A percentile compares a stretch with the other conserved stretches of the same genome.
Conservation (phyloP, 2,888 invertebrate species). For the Caenorhabditis angaria region DNA sequence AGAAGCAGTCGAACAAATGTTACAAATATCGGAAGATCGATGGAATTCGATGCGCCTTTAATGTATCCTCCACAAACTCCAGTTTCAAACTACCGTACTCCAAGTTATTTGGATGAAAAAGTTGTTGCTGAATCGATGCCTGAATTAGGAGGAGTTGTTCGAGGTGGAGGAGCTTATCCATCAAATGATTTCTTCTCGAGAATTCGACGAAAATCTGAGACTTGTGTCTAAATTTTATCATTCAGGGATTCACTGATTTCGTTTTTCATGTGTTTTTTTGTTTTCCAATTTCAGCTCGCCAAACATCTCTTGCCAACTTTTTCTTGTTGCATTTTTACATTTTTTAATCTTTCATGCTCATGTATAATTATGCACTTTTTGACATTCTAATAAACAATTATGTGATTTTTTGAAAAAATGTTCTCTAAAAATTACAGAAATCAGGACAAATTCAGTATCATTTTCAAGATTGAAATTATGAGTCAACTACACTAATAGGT, state of each 20-base stretch:
- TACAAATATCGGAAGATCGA: slow-evolving; percentile 70
- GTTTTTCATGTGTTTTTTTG: not conserved
- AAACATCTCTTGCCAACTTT: not conserved
- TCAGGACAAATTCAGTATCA: too few species aligned
- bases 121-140: slow-evolving; percentile 69
- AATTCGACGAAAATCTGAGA: slow-evolving; percentile 68
- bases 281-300: not conserved
- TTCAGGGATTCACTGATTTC: not conserved
- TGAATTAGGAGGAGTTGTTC: slow-evolving; percentile 50
- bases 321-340: not conserved
- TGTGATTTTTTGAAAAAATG: not conserved
- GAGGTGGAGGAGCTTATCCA: slow-evolving; percentile 55
- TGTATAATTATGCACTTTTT: not conserved
- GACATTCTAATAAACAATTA: not conserved
- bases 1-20: slow-evolving; percentile 69
- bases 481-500: too few species aligned
- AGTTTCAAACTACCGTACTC: slow-evolving; percentile 30
- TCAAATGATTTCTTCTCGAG: slow-evolving; percentile 59
- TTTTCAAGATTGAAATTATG: too few species aligned
- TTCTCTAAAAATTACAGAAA: too few species aligned
- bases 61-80: slow-evolving; percentile 63
- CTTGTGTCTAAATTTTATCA: slow-evolving; percentile 64
- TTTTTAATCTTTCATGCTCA: not conserved
- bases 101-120: slow-evolving; percentile 34
- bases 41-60: slow-evolving; percentile 68